Evolutionary conservation across 2,797 vertebrate species (phyloP).

Genomic region (Intellagama lesueurii): DNA sequence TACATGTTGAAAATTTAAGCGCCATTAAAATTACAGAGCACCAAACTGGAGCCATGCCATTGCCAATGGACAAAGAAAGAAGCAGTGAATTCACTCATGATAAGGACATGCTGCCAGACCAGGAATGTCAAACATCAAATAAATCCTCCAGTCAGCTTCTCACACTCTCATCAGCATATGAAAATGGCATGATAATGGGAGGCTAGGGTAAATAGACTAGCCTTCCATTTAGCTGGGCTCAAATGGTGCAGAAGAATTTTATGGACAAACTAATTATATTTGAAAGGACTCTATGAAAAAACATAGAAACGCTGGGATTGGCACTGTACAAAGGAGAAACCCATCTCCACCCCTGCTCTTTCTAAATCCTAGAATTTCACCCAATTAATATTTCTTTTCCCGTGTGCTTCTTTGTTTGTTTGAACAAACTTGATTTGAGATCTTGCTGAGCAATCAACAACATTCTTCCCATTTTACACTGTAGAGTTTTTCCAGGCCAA

Average conservation of each 20-base stretch:
- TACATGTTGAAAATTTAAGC: no score
- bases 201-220: slow-evolving; percentile 9
- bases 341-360: neutral
- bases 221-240: neutral
- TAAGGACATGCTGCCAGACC: no score
- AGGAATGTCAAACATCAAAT: no score
- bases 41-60: no score
- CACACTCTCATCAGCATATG: slow-evolving; percentile 33
- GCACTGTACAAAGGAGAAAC: neutral
- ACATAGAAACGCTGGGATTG: neutral
- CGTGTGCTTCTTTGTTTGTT: neutral
- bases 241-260: slow-evolving; percentile 6
- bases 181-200: neutral
- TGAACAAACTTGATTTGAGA: neutral
- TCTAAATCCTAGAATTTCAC: neutral
- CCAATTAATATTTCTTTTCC: neutral
- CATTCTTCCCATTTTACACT: neutral
- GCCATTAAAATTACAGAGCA: no score
- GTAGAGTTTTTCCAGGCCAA: neutral
- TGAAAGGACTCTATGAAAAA: slow-evolving; percentile 25
- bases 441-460: neutral
- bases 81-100: no score
- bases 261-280: neutral
- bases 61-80: no score
- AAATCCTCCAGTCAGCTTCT: neutral